Base-by-base conservation (phyloP, 2,888 invertebrate genomes). In the Dendrolimus houi region DNA sequence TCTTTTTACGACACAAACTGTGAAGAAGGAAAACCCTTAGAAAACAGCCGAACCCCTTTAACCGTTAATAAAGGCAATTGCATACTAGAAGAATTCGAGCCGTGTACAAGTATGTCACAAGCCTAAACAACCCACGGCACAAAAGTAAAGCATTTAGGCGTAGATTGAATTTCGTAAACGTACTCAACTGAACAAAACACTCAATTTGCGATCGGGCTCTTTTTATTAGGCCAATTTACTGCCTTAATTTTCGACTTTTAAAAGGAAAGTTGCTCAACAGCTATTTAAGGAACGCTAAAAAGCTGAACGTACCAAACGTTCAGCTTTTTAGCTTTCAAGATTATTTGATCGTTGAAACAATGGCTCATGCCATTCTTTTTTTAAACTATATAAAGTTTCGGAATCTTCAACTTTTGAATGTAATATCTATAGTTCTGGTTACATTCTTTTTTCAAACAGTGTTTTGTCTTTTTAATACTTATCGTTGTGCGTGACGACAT, bases 141-240 rank as follows among this genome's bases (percentile, higher is more conserved):
- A 65, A 67, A 65, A 66, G 66, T 64, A 70, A 60, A 62, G 65
- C 59, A 58, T 59, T 57, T 58, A 52, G 47, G 29, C 58, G 17
- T 55, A 70, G 68, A 77, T 76, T 72, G 72, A 70, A 74, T 74
- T 71, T 65, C 69, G 60, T 64, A 66, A 57, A 64, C 68, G 67
- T 67, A 68, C 64, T 68, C 63, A 66, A 63, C 66, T 66, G 79
- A 75, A 80, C 80, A 79, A 80, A 79, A 80, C 79, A 76, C 74
- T 74, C 77, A 75, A 83, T 82, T 80, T 79, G 62, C 74, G 75
- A 78, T 74, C 72, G 71, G 71, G 72, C 71, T 68, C 71, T 72
- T 75, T 74, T 75, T 75, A 75, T 70, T 69, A 65, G 65, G 64
- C 63, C 73, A 74, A 73, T 72, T 59, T 12, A 52, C 52, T 13